phyloP scores from a whole-genome alignment of 2,797 vertebrate genomes.

The Naso thynnoides region DNA sequence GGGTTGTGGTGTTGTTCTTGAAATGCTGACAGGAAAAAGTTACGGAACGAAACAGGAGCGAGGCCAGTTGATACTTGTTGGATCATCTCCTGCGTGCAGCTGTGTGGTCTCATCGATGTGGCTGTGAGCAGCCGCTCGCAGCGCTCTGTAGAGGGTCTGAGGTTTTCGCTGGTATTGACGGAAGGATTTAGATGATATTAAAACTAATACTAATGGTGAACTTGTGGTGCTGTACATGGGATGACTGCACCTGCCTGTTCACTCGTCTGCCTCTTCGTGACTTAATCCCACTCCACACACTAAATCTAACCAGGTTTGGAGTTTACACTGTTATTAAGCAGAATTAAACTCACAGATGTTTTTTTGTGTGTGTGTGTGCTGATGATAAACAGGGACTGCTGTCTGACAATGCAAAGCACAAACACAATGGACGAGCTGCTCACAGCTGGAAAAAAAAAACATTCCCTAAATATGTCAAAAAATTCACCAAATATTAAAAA shows the following conservation, averaged over 20 bases:
- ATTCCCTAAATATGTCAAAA: too few species aligned
- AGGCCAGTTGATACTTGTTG: slow-evolving; percentile 42
- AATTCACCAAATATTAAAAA: too few species aligned
- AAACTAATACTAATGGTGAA: neutral
- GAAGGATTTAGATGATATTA: neutral
- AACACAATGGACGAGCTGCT: neutral
- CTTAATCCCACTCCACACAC: too few species aligned
- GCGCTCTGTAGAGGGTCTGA: neutral
- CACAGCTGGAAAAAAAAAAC: neutral
- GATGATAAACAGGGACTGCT: neutral
- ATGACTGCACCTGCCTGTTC: neutral
- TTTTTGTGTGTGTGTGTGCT: neutral
- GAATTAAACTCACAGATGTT: too few species aligned
- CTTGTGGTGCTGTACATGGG: neutral
- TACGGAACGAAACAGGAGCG: slow-evolving; percentile 20
- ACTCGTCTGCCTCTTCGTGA: neutral
- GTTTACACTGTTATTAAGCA: too few species aligned
- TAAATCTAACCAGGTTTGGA: neutral
- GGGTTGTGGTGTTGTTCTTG: slow-evolving; percentile 10
- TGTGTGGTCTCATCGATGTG: neutral
- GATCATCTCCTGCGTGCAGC: slow-evolving; percentile 11
- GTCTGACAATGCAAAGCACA: neutral
- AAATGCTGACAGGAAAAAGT: slow-evolving; percentile 10
- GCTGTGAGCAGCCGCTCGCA: slow-evolving; percentile 9
- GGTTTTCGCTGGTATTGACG: too few species aligned